These are phyloP conservation scores for Agrotis segetum DNA, from an alignment of 2,888 invertebrate species.

Conservation along the genomic window DNA sequence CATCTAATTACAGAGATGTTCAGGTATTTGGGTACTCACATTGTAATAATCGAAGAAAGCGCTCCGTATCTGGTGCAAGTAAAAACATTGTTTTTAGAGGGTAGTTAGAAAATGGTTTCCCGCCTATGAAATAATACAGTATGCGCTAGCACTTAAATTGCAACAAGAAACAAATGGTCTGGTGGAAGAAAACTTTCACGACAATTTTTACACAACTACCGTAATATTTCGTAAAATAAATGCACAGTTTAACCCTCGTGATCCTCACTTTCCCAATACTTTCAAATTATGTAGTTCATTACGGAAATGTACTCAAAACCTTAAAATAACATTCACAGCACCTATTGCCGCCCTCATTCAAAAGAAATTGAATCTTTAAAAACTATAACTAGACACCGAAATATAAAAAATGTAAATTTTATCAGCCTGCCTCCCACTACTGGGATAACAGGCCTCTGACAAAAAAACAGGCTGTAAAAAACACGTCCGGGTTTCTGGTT, in stretches of 20 bases:
- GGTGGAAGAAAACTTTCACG: not conserved
- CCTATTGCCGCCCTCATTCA: too few species aligned
- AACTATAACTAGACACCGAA: not conserved
- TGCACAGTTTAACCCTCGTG: not conserved
- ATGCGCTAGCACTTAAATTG: too few species aligned
- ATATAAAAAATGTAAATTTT: too few species aligned
- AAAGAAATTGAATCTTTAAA: too few species aligned
- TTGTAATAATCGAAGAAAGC: constrained; percentile 50
- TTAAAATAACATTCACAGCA: not conserved
- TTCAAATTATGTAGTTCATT: not conserved
- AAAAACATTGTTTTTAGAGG: constrained; percentile 21
- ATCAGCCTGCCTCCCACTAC: too few species aligned
- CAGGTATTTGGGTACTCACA: constrained; percentile 38
- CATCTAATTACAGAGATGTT: not conserved
- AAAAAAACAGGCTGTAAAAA: too few species aligned
- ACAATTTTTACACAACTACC: too few species aligned
- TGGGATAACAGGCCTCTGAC: too few species aligned
- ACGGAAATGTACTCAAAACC: not conserved
- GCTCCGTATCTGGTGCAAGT: constrained; percentile 32
- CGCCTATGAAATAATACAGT: not conserved
- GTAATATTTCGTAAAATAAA: not conserved
- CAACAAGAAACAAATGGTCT: too few species aligned
- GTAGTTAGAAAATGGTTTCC: constrained; percentile 2
- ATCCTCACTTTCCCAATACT: not conserved
- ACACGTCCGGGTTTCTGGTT: too few species aligned